Evolutionary conservation across 2,113 vertebrate species (phyloP).

Genomic region (Calidris pugnax): DNA sequence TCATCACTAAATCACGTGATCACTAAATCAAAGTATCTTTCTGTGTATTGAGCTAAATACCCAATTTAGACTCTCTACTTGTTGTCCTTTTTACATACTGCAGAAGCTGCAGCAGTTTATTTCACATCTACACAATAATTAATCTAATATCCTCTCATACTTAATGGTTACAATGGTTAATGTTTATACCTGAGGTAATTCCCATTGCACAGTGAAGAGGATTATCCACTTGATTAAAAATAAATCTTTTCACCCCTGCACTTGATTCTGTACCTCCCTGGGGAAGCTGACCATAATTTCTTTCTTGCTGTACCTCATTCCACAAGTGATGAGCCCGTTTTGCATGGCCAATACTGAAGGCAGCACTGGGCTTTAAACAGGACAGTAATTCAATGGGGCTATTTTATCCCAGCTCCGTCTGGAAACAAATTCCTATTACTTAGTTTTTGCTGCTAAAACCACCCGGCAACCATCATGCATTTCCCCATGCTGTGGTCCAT

Average conservation of each 20-base stretch:
- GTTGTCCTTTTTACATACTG: background rate
- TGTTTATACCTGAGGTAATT: slow-evolving; percentile 63
- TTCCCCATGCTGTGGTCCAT: background rate
- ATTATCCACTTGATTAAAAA: slow-evolving; percentile 70
- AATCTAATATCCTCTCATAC: slow-evolving; percentile 52
- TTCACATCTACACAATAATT: slow-evolving; percentile 55
- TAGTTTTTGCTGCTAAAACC: background rate
- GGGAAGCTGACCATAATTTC: slow-evolving; percentile 61
- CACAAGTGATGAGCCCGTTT: slow-evolving; percentile 40
- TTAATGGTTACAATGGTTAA: slow-evolving; percentile 52
- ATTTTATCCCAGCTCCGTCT: background rate
- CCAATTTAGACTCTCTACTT: slow-evolving; percentile 8
- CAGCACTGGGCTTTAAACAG: background rate
- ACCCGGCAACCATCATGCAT: background rate
- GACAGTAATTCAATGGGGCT: background rate
- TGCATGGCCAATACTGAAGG: background rate
- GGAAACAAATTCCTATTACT: background rate
- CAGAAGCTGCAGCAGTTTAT: slow-evolving; percentile 38
- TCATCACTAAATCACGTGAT: background rate
- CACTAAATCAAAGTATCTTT: slow-evolving; percentile 47
- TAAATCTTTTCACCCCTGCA: slow-evolving; percentile 66
- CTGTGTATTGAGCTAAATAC: slow-evolving; percentile 35
- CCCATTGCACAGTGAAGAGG: slow-evolving; percentile 31
- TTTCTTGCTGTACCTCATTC: background rate
- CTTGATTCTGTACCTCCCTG: slow-evolving; percentile 35